Base-by-base conservation (phyloP, 2,797 vertebrate genomes). In the Cirrhinus molitorella region DNA sequence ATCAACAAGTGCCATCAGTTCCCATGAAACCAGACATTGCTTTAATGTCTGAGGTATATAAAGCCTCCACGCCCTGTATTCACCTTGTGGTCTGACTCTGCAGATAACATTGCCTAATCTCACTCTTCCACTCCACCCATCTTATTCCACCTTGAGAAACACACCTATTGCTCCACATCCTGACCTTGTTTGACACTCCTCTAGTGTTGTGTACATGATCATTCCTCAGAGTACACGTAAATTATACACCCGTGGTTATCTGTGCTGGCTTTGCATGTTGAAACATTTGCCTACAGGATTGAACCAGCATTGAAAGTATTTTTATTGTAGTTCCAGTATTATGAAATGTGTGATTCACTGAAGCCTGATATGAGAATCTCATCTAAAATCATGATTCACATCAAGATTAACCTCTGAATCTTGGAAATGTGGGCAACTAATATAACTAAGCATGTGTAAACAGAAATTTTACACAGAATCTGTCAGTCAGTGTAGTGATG, bases 291-390 rank as follows among this genome's bases (percentile, higher is more conserved):
- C 31, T 37, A 3, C 47, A 17, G 14, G 63, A 47, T 19, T 43
- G 7, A 25, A 28, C 65, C 16, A 14, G 16, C 37, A 5, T 23
- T n/a, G 3, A 31, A 73, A 73, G 7, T 21, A n/a, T 45, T 70
- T 79, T 1, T 21, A 68, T 70, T 80, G 34, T 14, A 10, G 23
- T 31, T 71, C 23, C 23, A 47, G 25, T 61, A 71, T 71, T 80
- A 31, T 34, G 40, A 71, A 71, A 71, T 59, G 9, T 59, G 37
- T 59, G 37, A 59, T 71, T 59, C 0, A 55, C 65, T 1, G 8
- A 71, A 45, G 12, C 7, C 49, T 21, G 0, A 23, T 34, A n/a
- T n/a, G n/a, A n/a, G n/a, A n/a, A n/a, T 16, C 40, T 23, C 23
- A 21, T 28, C 74, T 45, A 61, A 3, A 10, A 34, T 17, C 4